Evolutionary conservation across 2,797 vertebrate species (phyloP).

Genomic region (Ptychobarbus kaznakovi): DNA sequence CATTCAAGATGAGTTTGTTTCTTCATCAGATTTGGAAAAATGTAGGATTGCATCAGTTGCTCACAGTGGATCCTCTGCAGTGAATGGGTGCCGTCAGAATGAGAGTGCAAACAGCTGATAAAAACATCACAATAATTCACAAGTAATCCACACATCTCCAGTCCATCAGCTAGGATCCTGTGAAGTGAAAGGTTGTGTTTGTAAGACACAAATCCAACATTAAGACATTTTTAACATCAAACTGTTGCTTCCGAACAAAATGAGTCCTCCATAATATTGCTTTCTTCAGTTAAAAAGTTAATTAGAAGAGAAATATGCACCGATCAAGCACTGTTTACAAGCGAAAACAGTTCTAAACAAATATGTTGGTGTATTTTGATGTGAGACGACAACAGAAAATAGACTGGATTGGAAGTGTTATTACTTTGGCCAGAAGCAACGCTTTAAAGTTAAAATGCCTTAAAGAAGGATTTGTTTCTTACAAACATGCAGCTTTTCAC

Average conservation of each 20-base stretch:
- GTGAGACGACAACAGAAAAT: neutral
- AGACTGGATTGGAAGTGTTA: too few species aligned
- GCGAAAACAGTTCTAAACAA: neutral
- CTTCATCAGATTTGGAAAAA: too few species aligned
- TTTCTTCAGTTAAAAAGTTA: neutral
- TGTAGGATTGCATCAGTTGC: neutral
- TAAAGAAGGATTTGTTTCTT: neutral
- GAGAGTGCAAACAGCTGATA: neutral
- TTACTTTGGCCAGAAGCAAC: too few species aligned
- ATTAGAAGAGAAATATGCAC: neutral
- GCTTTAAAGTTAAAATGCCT: too few species aligned
- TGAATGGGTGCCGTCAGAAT: neutral
- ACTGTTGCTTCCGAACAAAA: neutral
- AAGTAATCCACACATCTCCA: neutral
- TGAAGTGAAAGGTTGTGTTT: neutral
- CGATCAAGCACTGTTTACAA: neutral
- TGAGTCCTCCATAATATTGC: neutral
- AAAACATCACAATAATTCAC: neutral
- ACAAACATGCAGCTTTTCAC: neutral
- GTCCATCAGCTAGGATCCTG: neutral
- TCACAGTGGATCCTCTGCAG: neutral
- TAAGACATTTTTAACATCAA: neutral
- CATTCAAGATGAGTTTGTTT: too few species aligned
- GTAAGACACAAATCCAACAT: neutral
- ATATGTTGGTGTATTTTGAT: neutral